Evolutionary conservation across 2,888 invertebrate species (phyloP), one percentile per base, ranked within the genome.

Genomic region (Argyresthia albistria): DNA sequence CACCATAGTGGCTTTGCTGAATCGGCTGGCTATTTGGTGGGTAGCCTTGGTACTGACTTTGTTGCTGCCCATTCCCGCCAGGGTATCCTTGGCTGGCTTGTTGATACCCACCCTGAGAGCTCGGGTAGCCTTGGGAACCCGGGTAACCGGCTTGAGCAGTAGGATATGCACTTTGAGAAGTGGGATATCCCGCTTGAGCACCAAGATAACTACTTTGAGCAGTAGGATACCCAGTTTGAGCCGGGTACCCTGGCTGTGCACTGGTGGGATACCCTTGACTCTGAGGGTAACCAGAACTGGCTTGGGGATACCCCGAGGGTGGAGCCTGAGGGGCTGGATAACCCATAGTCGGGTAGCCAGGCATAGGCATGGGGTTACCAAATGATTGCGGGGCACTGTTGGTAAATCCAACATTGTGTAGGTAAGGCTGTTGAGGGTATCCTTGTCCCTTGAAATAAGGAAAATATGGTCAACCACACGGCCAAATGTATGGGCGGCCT

Each of bases 381-480:
- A 88, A 88, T 8, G 87, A 84, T 60, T 88, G 88, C 55, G 88
- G 88, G 54, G 86, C 84, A 14, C 69, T 59, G 74, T 88, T 88
- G 70, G 63, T 61, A 78, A 77, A 88, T 70, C 88, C 88, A 60
- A 86, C 63, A 73, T 83, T 88, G 70, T 84, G 86, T 59, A 78
- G 67, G 62, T 83, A 88, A 66, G 70, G 80, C 65, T 74, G 86
- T 69, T 77, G 86, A 62, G 81, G 86, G 70, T 68, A 89, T 84
- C 89, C 89, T 74, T 76, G 87, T 71, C 75, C 90, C 90, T 79
- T 90, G 64, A 76, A 88, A 74, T 59, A 76, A 75, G 59, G 61
- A 68, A 72, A 73, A 63, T 57, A 60, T 52, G 39, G 37, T 51
- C 46, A 54, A 14, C 35, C 10, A 16, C 43, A 12, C 15, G 8